A percentile compares a stretch with the other conserved stretches of the same genome.
Evolutionary conservation across 2,888 invertebrate species (phyloP).

Genomic region (Pseudococcus viburni): DNA sequence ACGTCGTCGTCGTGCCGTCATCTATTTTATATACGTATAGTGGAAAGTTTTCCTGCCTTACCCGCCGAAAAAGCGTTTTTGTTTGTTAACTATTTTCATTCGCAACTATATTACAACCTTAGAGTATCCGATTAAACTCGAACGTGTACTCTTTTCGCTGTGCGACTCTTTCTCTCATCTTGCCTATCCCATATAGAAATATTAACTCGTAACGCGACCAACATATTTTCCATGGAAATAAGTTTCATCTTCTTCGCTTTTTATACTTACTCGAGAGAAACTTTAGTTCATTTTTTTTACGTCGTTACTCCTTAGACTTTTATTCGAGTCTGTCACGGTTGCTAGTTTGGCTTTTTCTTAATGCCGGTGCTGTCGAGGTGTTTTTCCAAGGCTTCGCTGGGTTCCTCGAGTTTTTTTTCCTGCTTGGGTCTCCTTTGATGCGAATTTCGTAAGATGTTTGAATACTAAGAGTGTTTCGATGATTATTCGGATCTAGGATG

Average conservation of each 20-base stretch:
- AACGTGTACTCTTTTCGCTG: not conserved
- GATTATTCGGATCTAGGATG: too few species aligned
- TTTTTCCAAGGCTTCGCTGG: too few species aligned
- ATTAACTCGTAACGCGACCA: conserved; percentile 1
- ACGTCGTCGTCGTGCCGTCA: conserved; percentile 17
- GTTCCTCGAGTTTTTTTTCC: too few species aligned
- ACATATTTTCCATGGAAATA: conserved; percentile 32
- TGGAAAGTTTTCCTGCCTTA: not conserved
- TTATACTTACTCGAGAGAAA: conserved; percentile 9
- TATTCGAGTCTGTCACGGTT: not conserved
- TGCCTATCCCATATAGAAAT: not conserved
- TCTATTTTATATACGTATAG: conserved; percentile 9
- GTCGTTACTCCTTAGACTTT: not conserved
- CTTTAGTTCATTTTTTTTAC: not conserved
- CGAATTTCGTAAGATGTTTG: too few species aligned
- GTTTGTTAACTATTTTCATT: conserved; percentile 47
- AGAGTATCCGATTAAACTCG: conserved; percentile 34
- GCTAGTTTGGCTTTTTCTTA: not conserved
- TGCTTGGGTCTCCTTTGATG: too few species aligned
- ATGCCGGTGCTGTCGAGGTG: too few species aligned
- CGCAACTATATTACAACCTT: conserved; percentile 1
- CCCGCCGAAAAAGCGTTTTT: conserved; percentile 17
- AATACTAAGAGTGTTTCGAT: too few species aligned
- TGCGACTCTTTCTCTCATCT: not conserved
- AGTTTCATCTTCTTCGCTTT: not conserved